Evolutionary conservation across 2,113 vertebrate genomes (phyloP).

Genomic region (Scatophagus argus): DNA sequence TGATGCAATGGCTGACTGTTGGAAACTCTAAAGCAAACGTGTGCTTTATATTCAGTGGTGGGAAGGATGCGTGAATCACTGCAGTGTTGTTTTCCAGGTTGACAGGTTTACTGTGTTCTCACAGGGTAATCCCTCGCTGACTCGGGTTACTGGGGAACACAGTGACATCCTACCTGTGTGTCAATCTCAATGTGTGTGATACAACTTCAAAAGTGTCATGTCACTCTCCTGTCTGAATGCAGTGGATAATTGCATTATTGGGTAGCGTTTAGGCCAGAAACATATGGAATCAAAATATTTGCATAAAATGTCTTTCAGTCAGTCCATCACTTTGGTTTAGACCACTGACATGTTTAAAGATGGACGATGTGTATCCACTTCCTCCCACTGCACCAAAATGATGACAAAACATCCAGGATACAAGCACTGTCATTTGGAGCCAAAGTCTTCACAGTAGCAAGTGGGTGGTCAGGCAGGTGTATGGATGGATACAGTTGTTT

Average conservation of each 20-base stretch:
- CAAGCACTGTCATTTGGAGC: no score
- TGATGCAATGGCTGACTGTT: slow-evolving; percentile 56
- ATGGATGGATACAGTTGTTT: no score
- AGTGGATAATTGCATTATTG: background rate
- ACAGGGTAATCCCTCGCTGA: slow-evolving; percentile 44
- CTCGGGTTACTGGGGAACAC: slow-evolving; percentile 44
- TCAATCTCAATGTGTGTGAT: background rate
- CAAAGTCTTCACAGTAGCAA: no score
- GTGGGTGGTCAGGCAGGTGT: no score
- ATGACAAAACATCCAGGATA: no score
- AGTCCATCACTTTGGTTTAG: no score
- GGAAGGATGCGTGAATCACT: slow-evolving; percentile 52
- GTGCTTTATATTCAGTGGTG: slow-evolving; percentile 47
- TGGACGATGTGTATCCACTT: no score
- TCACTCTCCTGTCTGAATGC: background rate
- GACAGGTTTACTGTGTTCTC: slow-evolving; percentile 67
- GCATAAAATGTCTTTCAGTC: no score
- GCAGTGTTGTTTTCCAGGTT: slow-evolving; percentile 44
- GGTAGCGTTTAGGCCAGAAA: background rate
- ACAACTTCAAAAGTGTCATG: background rate
- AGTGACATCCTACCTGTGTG: slow-evolving; percentile 7
- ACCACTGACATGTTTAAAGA: no score
- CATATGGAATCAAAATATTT: no score
- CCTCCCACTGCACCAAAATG: no score
- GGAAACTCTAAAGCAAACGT: slow-evolving; percentile 42